A percentile compares a stretch with the other conserved stretches of the same genome.
phyloP scores from a whole-genome alignment of 2,797 vertebrate species.

The Takifugu rubripes region DNA sequence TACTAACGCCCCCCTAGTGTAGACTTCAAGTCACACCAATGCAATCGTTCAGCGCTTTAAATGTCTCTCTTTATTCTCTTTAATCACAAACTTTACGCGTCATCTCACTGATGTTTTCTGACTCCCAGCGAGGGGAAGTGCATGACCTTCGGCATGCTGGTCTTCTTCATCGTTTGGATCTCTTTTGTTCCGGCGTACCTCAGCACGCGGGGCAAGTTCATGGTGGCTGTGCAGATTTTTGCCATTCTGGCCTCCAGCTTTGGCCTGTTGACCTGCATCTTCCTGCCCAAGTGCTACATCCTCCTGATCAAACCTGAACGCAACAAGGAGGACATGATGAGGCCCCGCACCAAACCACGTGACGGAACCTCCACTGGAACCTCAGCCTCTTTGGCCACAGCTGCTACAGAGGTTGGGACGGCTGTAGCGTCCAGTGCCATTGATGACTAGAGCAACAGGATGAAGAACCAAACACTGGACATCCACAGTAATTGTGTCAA shows the following conservation, averaged over 20 bases:
- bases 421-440: slow-evolving; percentile 66
- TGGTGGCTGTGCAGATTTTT: slow-evolving; percentile 88
- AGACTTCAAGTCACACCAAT: too few species aligned
- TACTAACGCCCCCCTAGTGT: too few species aligned
- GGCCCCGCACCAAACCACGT: slow-evolving; percentile 59
- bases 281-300: slow-evolving; percentile 86
- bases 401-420: slow-evolving; percentile 65
- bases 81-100: too few species aligned
- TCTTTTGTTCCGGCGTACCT: slow-evolving; percentile 86
- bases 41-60: too few species aligned
- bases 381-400: slow-evolving; percentile 73
- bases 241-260: slow-evolving; percentile 87
- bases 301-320: slow-evolving; percentile 81
- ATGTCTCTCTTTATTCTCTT: not conserved
- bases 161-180: slow-evolving; percentile 89
- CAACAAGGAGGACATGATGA: slow-evolving; percentile 80
- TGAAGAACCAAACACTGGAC: not conserved
- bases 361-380: slow-evolving; percentile 74
- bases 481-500: too few species aligned
- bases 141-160: slow-evolving; percentile 84
- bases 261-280: slow-evolving; percentile 82
- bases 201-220: slow-evolving; percentile 87
- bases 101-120: not conserved
- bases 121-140: slow-evolving; percentile 80
- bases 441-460: slow-evolving; percentile 58